Percentiles rank a stretch among this genome's conserved stretches.
phyloP scores from a whole-genome alignment of 1,140 invertebrate species.

The Tetragnatha versicolor region DNA sequence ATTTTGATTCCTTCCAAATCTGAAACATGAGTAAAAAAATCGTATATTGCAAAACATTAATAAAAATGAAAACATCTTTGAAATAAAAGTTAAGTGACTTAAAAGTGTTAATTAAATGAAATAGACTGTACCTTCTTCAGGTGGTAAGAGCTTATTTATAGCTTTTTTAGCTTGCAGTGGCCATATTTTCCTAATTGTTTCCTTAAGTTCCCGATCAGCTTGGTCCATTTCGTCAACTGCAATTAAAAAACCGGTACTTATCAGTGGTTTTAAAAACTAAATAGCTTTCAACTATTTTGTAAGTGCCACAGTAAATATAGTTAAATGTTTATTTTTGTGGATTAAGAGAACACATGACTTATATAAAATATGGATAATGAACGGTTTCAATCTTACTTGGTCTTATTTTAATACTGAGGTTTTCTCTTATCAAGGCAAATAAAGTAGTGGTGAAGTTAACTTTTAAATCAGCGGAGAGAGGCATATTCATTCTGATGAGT shows the following conservation, averaged over 20 bases:
- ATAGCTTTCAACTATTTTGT: no score
- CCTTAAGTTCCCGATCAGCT: slow-evolving; percentile 94
- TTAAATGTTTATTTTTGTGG: no score
- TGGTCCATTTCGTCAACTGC: slow-evolving; percentile 98
- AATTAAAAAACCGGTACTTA: no score
- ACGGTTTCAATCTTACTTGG: slow-evolving; percentile 66
- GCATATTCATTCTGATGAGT: slow-evolving; percentile 99
- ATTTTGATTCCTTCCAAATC: slow-evolving; percentile 86
- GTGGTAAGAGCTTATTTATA: slow-evolving; percentile 93
- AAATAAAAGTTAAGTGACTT: no score
- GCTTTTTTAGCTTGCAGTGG: slow-evolving; percentile 97
- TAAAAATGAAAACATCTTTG: no score
- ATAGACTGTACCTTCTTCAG: slow-evolving; percentile 73
- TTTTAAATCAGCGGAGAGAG: slow-evolving; percentile 91
- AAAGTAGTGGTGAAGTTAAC: slow-evolving; percentile 99
- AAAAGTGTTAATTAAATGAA: no score
- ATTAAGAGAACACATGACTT: no score
- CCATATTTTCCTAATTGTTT: slow-evolving; percentile 98
- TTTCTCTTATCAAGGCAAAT: slow-evolving; percentile 98
- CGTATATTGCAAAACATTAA: no score
- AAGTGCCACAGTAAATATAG: no score
- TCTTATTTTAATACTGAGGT: slow-evolving; percentile 98
- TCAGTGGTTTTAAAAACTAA: no score
- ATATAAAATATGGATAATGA: no score
- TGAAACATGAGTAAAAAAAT: slow-evolving; percentile 60